Conservation (phyloP, 1,140 invertebrate species). For the Bombus vancouverensis region DNA sequence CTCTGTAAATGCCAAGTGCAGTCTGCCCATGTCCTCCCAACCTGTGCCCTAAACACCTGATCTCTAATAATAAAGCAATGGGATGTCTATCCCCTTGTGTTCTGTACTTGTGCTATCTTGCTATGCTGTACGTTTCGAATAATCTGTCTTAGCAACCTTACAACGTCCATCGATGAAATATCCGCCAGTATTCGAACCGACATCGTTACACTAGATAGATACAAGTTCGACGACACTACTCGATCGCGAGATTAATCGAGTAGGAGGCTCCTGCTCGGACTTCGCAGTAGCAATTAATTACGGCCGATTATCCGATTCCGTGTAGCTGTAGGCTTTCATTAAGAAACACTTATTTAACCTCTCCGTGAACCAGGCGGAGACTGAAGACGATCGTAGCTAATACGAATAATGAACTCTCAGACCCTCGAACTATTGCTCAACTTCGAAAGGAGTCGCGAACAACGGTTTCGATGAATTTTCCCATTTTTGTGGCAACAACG, state of each 20-base stretch:
- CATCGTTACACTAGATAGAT: background rate
- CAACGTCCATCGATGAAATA: background rate
- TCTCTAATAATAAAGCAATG: background rate
- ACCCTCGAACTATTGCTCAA: background rate
- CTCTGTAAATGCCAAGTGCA: background rate
- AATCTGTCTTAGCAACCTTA: conserved; percentile 21
- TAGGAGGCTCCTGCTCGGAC: background rate
- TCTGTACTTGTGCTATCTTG: background rate
- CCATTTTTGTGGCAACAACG: background rate
- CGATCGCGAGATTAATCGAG: conserved; percentile 32
- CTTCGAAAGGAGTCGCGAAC: background rate
- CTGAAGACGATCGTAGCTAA: background rate
- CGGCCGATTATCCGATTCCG: conserved; percentile 38
- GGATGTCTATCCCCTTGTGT: too few relatives aligned
- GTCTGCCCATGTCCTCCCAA: background rate
- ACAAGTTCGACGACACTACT: conserved; percentile 39
- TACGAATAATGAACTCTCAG: background rate
- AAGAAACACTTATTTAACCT: background rate
- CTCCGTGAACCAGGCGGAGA: background rate
- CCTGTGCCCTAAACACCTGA: background rate
- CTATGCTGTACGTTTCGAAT: background rate
- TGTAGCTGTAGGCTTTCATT: background rate
- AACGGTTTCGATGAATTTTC: background rate
- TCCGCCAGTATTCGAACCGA: background rate
- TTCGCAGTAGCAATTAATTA: conserved; percentile 34